Evolutionary conservation across 2,888 invertebrate species (phyloP).

Genomic region (Idaea dimidiata): DNA sequence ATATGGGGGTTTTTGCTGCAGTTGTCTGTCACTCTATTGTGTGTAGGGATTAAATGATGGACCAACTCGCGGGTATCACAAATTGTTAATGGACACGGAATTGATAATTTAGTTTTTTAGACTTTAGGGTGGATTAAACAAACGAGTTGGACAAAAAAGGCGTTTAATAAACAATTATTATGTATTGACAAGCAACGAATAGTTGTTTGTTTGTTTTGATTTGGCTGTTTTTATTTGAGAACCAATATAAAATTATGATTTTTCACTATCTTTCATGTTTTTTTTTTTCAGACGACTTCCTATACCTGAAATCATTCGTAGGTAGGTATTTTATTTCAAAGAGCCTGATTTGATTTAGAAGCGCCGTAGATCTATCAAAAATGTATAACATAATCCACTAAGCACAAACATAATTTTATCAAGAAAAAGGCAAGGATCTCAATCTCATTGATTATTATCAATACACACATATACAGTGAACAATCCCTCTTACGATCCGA

Average conservation of each 20-base stretch:
- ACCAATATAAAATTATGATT: too few species aligned
- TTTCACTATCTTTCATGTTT: too few species aligned
- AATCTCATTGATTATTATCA: not conserved
- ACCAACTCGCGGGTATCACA: slow-evolving; percentile 18
- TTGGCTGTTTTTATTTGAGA: too few species aligned
- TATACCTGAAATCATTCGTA: too few species aligned
- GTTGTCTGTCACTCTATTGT: not conserved
- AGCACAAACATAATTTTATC: not conserved
- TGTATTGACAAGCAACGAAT: not conserved
- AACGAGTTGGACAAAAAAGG: not conserved
- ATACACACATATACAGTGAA: not conserved
- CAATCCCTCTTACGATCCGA: slow-evolving; percentile 11
- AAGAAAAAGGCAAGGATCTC: not conserved
- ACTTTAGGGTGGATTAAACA: not conserved
- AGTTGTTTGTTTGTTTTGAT: not conserved
- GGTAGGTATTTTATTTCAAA: too few species aligned
- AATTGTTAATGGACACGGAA: slow-evolving; percentile 4
- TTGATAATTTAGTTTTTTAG: not conserved
- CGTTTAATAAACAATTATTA: not conserved
- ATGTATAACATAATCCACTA: not conserved
- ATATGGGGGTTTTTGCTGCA: not conserved
- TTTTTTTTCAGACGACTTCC: too few species aligned
- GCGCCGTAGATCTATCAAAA: too few species aligned
- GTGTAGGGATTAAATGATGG: not conserved
- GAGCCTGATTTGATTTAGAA: too few species aligned